Percentiles rank a stretch among this genome's conserved stretches.
Evolutionary conservation across 2,113 vertebrate genomes (phyloP).

Genomic region (Eolophus roseicapilla): DNA sequence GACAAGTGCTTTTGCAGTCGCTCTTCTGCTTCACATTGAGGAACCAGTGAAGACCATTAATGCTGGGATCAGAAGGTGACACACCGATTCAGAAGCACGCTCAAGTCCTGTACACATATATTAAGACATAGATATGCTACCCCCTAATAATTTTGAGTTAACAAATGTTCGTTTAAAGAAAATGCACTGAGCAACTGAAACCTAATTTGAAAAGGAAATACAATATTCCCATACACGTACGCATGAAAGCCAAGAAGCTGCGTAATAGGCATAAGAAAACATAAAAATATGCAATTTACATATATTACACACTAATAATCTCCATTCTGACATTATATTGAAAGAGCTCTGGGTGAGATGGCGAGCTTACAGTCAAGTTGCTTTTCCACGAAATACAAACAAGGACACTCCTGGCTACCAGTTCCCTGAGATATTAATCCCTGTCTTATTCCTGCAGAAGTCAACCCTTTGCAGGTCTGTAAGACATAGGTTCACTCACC

Average conservation of each 20-base stretch:
- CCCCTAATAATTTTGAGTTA: conserved; percentile 55
- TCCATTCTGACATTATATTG: conserved; percentile 63
- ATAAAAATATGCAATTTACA: conserved; percentile 78
- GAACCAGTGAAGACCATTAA: background rate
- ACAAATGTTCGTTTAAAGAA: conserved; percentile 67
- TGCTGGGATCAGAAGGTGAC: background rate
- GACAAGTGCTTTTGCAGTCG: background rate
- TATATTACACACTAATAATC: conserved; percentile 80
- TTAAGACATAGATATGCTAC: conserved; percentile 20
- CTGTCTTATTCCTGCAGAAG: conserved; percentile 9
- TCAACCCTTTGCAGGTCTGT: background rate
- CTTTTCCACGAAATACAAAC: conserved; percentile 39
- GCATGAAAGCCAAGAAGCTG: conserved; percentile 64
- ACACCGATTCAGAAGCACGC: background rate
- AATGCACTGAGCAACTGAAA: conserved; percentile 54
- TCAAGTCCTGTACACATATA: background rate
- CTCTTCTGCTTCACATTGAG: background rate
- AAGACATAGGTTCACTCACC: background rate
- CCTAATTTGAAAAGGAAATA: conserved; percentile 72
- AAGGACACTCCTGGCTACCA: conserved; percentile 23
- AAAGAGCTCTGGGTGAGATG: conserved; percentile 55
- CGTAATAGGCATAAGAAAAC: conserved; percentile 72
- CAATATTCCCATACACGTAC: conserved; percentile 63
- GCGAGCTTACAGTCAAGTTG: conserved; percentile 8
- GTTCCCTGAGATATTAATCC: background rate